phyloP scores from a whole-genome alignment of 2,888 invertebrate genomes.

The Nymphalis c-album region DNA sequence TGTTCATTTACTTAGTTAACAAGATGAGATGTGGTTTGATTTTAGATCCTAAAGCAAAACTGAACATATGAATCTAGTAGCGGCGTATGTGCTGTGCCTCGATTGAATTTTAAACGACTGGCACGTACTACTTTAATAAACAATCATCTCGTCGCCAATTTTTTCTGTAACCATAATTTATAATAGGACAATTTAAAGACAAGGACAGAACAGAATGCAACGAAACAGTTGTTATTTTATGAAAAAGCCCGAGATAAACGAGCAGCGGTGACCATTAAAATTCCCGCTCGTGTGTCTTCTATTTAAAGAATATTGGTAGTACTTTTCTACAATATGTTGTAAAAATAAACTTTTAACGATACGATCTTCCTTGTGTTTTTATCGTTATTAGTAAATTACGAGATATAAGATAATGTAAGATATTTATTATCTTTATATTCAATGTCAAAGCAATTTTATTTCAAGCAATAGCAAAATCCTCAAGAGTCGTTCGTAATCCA shows the following conservation, averaged over 20 bases:
- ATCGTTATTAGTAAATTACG: neutral
- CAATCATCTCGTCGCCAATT: constrained; percentile 35
- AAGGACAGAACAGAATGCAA: constrained; percentile 46
- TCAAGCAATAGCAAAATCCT: constrained; percentile 7
- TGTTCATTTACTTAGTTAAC: neutral
- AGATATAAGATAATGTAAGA: neutral
- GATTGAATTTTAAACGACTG: constrained; percentile 29
- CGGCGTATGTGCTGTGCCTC: neutral
- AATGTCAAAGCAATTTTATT: neutral
- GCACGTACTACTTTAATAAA: constrained; percentile 40
- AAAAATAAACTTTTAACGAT: constrained; percentile 22
- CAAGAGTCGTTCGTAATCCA: constrained; percentile 20
- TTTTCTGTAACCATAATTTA: constrained; percentile 38
- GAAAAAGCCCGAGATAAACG: constrained; percentile 38
- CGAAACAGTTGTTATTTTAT: constrained; percentile 45
- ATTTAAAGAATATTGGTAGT: constrained; percentile 58
- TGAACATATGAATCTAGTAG: neutral
- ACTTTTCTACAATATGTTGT: constrained; percentile 27
- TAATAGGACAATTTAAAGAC: constrained; percentile 40
- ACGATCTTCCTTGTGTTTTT: constrained; percentile 20
- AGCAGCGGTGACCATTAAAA: constrained; percentile 64
- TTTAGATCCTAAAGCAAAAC: neutral
- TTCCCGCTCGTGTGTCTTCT: constrained; percentile 69
- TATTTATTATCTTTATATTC: neutral
- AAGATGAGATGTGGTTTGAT: neutral